Base-by-base conservation (phyloP, 2,888 invertebrate species). In the Brachypalpus laphriformis region DNA sequence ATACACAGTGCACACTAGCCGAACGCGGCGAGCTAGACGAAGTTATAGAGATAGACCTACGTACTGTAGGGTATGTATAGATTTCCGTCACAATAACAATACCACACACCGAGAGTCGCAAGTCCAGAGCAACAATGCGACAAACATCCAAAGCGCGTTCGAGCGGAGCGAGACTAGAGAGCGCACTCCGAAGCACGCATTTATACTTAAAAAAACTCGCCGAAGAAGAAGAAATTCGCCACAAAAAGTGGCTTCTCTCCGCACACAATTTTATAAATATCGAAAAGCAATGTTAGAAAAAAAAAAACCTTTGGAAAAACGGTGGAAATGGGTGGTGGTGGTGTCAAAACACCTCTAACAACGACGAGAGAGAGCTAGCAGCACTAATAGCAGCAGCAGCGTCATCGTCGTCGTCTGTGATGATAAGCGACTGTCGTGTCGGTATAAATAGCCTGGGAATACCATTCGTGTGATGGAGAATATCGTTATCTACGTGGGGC, bases 371-470 rank as follows among this genome's bases (percentile, higher is more conserved):
- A 76, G 66, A 59, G 25, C 14, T 42, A 74, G 70, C 54, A 70
- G 59, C 51, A 70, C 3, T 5, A 25, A 5, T 5, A 25, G 76
- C 71, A 71, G 37, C n/a, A 37, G 37, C 37, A 40, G 77, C 71
- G 37, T 47, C 66, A 61, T 61, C 22, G 65, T 59, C 72, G 28
- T 14, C 49, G 56, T 66, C 59, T 68, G 61, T 34, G 45, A 76
- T 66, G 63, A 63, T 78, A 78, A 78, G 74, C 56, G 49, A 78
- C 74, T 80, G 68, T 47, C 49, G 45, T 78, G 42, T 75, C 40
- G 66, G 63, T 78, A 42, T 66, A 75, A 80, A 83, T 80, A 83
- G 74, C 83, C 80, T 83, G 83, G 83, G 83, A 83, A 83, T 83
- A 83, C 83, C 80, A 57, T 47, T 78, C 22, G 71, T 56, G 42